phyloP scores from a whole-genome alignment of 1,140 invertebrate genomes.

The Lepidotrigona ventralis region DNA sequence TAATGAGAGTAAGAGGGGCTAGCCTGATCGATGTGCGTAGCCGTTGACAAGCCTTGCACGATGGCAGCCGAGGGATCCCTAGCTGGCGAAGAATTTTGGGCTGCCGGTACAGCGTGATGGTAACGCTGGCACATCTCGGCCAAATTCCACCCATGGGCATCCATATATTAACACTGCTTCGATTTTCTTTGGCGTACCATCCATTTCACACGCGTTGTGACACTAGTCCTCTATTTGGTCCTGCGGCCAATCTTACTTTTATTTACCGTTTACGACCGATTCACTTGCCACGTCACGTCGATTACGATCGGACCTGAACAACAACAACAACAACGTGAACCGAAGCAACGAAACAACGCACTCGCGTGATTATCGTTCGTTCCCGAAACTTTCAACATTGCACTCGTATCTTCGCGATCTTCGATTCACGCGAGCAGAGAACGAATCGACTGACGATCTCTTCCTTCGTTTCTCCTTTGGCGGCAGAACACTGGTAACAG shows the following conservation, averaged over 20 bases:
- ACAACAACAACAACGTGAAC: not conserved
- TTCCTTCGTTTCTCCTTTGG: not conserved
- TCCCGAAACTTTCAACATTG: not conserved
- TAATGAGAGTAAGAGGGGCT: slow-evolving; percentile 78
- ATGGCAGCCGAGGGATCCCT: slow-evolving; percentile 74
- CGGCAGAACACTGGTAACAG: slow-evolving; percentile 2
- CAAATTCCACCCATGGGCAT: slow-evolving; percentile 81
- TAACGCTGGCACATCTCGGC: slow-evolving; percentile 81
- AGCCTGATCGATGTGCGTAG: slow-evolving; percentile 76
- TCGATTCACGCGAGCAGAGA: not conserved
- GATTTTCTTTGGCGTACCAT: slow-evolving; percentile 75
- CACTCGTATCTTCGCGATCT: slow-evolving; percentile 2
- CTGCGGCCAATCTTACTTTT: not conserved
- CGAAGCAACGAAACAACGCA: slow-evolving; percentile 19
- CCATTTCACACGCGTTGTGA: slow-evolving; percentile 77
- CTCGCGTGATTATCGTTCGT: slow-evolving; percentile 29
- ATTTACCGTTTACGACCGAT: not conserved
- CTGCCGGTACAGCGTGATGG: slow-evolving; percentile 77
- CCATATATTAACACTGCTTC: slow-evolving; percentile 79
- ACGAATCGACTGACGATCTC: not conserved
- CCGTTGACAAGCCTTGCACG: slow-evolving; percentile 72
- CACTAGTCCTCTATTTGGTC: slow-evolving; percentile 36
- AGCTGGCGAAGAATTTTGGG: slow-evolving; percentile 75
- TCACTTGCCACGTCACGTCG: not conserved
- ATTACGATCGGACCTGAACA: not conserved